Percentiles rank a stretch among this genome's conserved stretches.
Conservation (phyloP, 2,797 vertebrate species). For the Uromys caudimaculatus region DNA sequence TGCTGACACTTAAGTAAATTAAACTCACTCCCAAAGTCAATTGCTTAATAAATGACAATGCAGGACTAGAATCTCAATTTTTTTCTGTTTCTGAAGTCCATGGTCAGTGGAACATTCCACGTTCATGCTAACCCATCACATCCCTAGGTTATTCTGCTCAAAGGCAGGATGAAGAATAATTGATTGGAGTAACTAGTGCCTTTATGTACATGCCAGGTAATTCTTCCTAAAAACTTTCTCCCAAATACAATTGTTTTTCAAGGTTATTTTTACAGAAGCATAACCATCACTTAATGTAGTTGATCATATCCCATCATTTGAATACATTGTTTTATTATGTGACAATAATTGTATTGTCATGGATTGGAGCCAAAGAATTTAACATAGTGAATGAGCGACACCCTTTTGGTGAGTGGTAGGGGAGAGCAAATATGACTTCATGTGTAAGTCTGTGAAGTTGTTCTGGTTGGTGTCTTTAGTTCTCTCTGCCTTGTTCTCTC, state of each 20-base stretch:
- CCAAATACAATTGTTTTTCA: slow-evolving; percentile 25
- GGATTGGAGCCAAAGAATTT: slow-evolving; percentile 6
- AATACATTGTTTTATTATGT: slow-evolving; percentile 46
- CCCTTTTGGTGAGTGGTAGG: neutral
- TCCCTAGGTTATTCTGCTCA: neutral
- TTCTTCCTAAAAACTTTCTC: slow-evolving; percentile 37
- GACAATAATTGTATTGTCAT: slow-evolving; percentile 24
- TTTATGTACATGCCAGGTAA: neutral
- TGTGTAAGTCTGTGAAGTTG: neutral
- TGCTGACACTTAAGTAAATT: slow-evolving; percentile 38
- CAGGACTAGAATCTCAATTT: slow-evolving; percentile 15
- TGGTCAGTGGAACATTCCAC: neutral
- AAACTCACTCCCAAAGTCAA: slow-evolving; percentile 42
- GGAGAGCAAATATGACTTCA: neutral
- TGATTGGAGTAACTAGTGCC: slow-evolving; percentile 11
- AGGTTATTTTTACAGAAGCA: slow-evolving; percentile 38
- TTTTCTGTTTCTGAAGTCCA: neutral
- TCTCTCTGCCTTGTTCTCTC: neutral
- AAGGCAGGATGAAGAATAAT: neutral
- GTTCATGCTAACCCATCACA: neutral
- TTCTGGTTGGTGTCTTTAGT: slow-evolving; percentile 50
- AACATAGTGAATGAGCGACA: neutral
- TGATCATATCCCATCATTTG: slow-evolving; percentile 31
- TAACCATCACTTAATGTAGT: slow-evolving; percentile 2
- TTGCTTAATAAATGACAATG: slow-evolving; percentile 33